These are phyloP conservation scores for Erebia palarica DNA, from an alignment of 2,888 invertebrate genomes.

Conservation along the genomic window DNA sequence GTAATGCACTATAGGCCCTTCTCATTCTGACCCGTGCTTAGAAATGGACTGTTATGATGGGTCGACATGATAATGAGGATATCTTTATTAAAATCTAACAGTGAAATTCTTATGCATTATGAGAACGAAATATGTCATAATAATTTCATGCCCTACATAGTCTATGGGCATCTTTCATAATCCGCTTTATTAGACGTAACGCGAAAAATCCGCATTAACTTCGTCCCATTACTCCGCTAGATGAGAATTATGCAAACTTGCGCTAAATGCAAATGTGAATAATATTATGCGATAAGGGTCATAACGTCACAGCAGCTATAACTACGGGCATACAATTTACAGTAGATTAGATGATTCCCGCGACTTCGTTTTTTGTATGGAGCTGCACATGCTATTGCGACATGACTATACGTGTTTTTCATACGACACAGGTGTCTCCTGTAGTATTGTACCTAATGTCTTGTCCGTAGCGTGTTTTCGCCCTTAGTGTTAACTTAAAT, in stretches of 20 bases:
- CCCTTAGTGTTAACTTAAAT: neutral
- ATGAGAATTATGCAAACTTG: conserved; percentile 53
- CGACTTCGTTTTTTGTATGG: too few species aligned
- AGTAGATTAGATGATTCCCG: neutral
- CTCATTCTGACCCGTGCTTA: too few species aligned
- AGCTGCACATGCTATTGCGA: too few species aligned
- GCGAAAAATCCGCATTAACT: conserved; percentile 48
- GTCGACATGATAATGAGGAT: too few species aligned
- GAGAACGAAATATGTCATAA: conserved; percentile 16
- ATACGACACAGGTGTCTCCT: too few species aligned
- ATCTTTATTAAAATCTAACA: neutral
- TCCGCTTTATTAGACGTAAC: conserved; percentile 42
- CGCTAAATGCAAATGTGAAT: conserved; percentile 48
- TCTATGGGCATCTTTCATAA: conserved; percentile 28
- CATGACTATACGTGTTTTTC: too few species aligned
- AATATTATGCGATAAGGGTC: conserved; percentile 44
- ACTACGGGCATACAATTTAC: neutral
- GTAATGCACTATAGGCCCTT: too few species aligned
- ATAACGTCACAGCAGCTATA: neutral
- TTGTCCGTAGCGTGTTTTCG: neutral
- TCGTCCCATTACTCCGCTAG: conserved; percentile 52
- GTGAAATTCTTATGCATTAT: conserved; percentile 14
- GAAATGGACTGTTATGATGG: too few species aligned
- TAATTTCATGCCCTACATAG: conserved; percentile 35
- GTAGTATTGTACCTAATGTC: too few species aligned